Percentiles rank a stretch among this genome's conserved stretches.
Conservation (phyloP, 2,797 vertebrate genomes). For the Spea hammondii region DNA sequence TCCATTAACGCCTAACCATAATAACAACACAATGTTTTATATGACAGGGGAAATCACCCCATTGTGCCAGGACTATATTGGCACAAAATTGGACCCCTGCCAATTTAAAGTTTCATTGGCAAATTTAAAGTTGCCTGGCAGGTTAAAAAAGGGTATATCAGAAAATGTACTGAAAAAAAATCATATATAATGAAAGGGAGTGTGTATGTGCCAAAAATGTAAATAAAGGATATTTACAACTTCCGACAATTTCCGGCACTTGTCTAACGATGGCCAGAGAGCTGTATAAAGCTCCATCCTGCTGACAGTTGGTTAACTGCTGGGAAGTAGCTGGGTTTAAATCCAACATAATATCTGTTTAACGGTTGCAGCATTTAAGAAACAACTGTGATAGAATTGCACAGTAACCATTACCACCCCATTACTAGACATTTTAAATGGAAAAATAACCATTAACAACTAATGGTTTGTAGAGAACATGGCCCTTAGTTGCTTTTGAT, state of each 20-base stretch:
- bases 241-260: not conserved
- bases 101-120: no score
- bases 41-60: no score
- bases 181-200: no score
- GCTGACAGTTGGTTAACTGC: not conserved
- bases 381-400: not conserved
- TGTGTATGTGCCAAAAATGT: not conserved
- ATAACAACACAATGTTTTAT: no score
- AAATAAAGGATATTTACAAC: not conserved
- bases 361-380: not conserved
- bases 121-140: no score
- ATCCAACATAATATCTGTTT: not conserved
- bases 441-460: not conserved
- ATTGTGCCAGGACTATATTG: no score
- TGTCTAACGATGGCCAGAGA: not conserved
- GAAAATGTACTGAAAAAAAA: no score
- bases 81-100: no score
- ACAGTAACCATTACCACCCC: conserved; percentile 4
- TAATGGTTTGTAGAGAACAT: conserved; percentile 1
- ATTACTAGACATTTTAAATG: conserved; percentile 7
- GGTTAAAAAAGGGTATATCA: no score
- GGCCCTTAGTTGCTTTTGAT: not conserved
- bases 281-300: not conserved
- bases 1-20: no score
- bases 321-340: not conserved